Percentiles rank a stretch among this genome's conserved stretches.
These are phyloP conservation scores for Ischnura elegans DNA, from an alignment of 2,888 invertebrate species.

Conservation along the genomic window DNA sequence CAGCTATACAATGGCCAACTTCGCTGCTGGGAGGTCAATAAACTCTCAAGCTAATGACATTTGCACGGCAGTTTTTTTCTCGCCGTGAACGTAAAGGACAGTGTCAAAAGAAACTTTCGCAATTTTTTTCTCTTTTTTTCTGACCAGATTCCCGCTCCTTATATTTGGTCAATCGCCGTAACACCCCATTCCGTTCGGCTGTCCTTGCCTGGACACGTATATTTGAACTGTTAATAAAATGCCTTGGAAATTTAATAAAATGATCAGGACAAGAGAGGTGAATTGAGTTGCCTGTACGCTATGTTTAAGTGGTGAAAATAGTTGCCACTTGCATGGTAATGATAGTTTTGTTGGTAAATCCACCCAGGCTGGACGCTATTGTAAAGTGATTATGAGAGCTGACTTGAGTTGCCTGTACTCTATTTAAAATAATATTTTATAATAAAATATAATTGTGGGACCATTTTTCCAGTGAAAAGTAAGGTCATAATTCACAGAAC, in stretches of 20 bases:
- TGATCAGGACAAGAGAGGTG: no score
- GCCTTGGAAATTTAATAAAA: not conserved
- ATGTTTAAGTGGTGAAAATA: no score
- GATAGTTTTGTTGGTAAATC: no score
- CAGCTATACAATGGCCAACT: not conserved
- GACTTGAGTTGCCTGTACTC: no score
- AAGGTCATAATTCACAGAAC: no score
- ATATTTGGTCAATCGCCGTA: not conserved
- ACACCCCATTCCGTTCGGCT: not conserved
- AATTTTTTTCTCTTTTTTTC: slow-evolving; percentile 8
- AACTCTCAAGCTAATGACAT: slow-evolving; percentile 26
- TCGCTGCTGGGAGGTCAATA: not conserved
- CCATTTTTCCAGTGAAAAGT: no score
- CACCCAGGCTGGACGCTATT: no score
- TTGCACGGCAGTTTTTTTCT: not conserved
- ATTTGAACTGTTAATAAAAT: not conserved
- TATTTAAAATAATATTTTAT: no score
- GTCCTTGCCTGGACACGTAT: not conserved
- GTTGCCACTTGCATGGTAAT: no score
- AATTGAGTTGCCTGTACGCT: no score
- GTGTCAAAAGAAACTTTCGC: slow-evolving; percentile 22
- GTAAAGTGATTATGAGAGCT: no score
- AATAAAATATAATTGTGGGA: no score
- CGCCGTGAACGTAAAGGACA: not conserved
- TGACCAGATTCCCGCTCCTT: not conserved